Base-by-base conservation (phyloP, 1,140 invertebrate genomes). In the Tachypleus tridentatus region DNA sequence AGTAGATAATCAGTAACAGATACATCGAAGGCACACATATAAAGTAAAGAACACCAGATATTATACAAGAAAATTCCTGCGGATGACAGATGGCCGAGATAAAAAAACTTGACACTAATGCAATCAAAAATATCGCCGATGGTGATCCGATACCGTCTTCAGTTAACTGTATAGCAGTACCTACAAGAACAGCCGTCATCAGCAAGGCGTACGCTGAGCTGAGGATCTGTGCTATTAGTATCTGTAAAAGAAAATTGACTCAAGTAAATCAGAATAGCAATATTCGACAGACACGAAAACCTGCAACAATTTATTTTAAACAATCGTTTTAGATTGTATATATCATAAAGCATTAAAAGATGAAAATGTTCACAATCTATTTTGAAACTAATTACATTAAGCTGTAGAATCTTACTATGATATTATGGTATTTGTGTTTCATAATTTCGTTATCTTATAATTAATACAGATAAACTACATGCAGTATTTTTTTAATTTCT, bases 1-100 rank as follows among this genome's bases (percentile, higher is more conserved):
- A 98, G 77, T 98, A 99, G 58, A 99, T 84, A 74, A 97, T 97
- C 70, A 99, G 82, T n/a, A 99, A 85, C 67, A 99, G 82, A 81
- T 98, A 99, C 86, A 98, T 98, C 72, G 94, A 96, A 0, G 97
- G 97, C 72, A 99, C 97, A 50, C 93, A 94, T 8, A 99, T 80
- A 59, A 98, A 84, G 77, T 98, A 99, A 69, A 99, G 88, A 3
- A 93, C 81, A 71, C 93, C 93, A 53, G 90, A 93, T 8, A 97
- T 84, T 67, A 99, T 91, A 77, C 96, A 98, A 85, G 88, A 92
- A 79, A 98, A 98, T 77, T 99, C 97, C 61, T 97, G 59, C 0
- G 97, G 97, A 86, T 99, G 96, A 51, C 98, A 83, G 77, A 89
- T 87, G 11, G 96, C 95, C 61, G 96, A 92, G 83, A 96, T 93